Percentiles rank a stretch among this genome's conserved stretches.
Evolutionary conservation across 2,113 vertebrate genomes (phyloP).

Genomic region (Rhinolophus ferrumequinum): DNA sequence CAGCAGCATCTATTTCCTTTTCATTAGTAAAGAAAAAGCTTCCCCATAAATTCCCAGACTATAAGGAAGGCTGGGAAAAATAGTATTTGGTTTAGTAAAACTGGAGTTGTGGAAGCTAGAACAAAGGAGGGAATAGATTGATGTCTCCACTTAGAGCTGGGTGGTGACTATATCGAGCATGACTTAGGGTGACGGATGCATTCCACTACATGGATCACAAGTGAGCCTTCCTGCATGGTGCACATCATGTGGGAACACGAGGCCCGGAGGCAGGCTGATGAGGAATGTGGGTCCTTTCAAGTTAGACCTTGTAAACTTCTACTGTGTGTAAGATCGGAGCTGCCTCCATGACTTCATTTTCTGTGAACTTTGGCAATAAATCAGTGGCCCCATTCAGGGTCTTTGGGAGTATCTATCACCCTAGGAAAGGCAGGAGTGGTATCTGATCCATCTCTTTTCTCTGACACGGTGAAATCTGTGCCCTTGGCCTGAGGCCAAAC

Average conservation of each 20-base stretch:
- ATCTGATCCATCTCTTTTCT: constrained; percentile 9
- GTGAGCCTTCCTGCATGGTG: background rate
- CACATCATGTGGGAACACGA: background rate
- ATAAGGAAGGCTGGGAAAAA: background rate
- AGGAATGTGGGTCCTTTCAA: background rate
- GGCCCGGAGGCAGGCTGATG: background rate
- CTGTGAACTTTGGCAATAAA: background rate
- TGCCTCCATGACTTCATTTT: background rate
- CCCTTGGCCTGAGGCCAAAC: background rate
- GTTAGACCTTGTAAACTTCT: background rate
- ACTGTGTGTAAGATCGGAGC: background rate
- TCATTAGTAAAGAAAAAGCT: background rate
- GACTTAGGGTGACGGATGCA: background rate
- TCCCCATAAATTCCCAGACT: background rate
- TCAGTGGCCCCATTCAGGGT: background rate
- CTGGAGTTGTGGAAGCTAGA: background rate
- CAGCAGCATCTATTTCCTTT: background rate
- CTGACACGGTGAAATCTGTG: background rate
- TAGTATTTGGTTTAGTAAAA: background rate
- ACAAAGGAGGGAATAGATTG: background rate
- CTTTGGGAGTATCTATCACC: background rate
- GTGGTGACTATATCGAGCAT: background rate
- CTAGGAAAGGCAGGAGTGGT: background rate
- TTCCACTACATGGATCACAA: background rate
- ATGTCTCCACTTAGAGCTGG: background rate